Evolutionary conservation across 2,113 vertebrate species (phyloP), one percentile per base, ranked within the genome.

Genomic region (Lagenorhynchus albirostris): DNA sequence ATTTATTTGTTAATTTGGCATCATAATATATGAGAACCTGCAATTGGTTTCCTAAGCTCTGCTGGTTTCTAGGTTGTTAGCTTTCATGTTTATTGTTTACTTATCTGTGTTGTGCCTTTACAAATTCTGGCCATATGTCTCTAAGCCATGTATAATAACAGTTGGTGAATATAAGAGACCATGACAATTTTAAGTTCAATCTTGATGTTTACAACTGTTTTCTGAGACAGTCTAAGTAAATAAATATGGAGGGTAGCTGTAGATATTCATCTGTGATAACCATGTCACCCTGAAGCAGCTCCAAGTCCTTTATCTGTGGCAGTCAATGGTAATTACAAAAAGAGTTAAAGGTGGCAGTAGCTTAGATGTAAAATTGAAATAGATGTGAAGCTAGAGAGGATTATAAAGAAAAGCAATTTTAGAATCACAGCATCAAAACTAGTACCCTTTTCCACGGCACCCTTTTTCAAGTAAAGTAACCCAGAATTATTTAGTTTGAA

Each of bases 401-500:
- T 77, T 62, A 65, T 31, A 21, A 23, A 67, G 86, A 93, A 70
- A 70, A 85, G 4, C 3, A 62, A 11, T 11, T 71, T 93, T 80
- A 86, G 33, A 86, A 73, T 82, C 25, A 85, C 2, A 85, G 20
- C 25, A 68, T 73, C n/a, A 84, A 41, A 93, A 65, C 11, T 91
- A 20, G 8, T 74, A 60, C 2, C 13, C 5, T 68, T 58, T 62
- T 63, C 38, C 1, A 44, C 21, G 85, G 25, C 8, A 81, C 14
- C 10, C 9, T 26, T 95, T 80, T 67, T 44, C 5, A 68, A 70
- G 74, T 55, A 50, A 91, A 93, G 26, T 53, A 93, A 50, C 53
- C 14, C 50, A 91, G 8, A 89, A 91, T 58, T 91, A 82, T 67
- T 89, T 96, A 50, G 31, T 81, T 81, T 55, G 25, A 95, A 86